Base-by-base conservation (phyloP, 2,797 vertebrate species). In the Atherinosoma microstoma region DNA sequence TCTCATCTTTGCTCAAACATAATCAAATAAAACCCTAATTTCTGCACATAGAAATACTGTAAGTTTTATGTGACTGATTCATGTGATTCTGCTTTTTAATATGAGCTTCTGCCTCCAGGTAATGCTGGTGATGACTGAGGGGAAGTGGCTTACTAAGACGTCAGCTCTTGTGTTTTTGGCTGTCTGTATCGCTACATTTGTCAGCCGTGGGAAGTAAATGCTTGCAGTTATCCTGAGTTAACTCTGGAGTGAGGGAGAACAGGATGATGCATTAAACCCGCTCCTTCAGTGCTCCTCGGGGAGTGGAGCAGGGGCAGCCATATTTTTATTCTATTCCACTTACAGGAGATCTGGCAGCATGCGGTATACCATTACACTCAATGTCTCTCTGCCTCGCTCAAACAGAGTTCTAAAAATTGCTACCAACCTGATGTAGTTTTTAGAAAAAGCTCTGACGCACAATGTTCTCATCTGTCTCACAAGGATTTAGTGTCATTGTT, bases 291-390 rank as follows among this genome's bases (percentile, higher is more conserved):
- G 53, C 71, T 78, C 67, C 54, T 40, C 64, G 2, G 64, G 67
- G 76, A 64, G 34, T 59, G 15, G 45, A 64, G 42, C n/a, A 36
- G 30, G 64, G 65, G 51, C 64, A 34, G 69, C 61, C 30, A 47
- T 79, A 54, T 75, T 79, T 47, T 85, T 59, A 81, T 71, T 57
- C 35, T 69, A 1, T 56, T 80, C 64, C 51, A 58, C 70, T 79
- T 63, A 29, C 67, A 58, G 65, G 32, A 78, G 58, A 65, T 56
- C 42, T 66, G 80, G 75, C 73, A 64, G 45, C 42, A 6, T 24
- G 6, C 27, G 53, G 61, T 27, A 30, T 36, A 42, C 35, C 3
- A 22, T 72, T 51, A 58, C 60, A n/a, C 53, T 36, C 8, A 20
- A 30, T 15, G 51, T 35, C 22, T 32, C 68, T 60, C 67, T 54